Base-by-base conservation (phyloP, 2,113 vertebrate genomes). In the Macaca nemestrina region DNA sequence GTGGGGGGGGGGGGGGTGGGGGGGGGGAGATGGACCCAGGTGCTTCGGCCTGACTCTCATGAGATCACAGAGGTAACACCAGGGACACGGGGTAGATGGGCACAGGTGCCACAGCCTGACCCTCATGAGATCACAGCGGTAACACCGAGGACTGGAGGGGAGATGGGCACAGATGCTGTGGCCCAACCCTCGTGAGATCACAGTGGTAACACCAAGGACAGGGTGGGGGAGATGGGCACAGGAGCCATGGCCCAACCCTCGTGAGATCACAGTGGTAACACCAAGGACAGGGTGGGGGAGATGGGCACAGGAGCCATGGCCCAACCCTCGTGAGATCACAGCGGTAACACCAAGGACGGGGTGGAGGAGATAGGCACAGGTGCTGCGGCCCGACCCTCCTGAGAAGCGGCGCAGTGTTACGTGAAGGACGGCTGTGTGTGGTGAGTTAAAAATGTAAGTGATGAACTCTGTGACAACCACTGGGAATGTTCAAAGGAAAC, bases 261-360 rank as follows among this genome's bases (percentile, higher is more conserved):
- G 2, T 57, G 57, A 23, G 45, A 20, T 18, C 27, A 0, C 16
- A 5, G 3, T 16, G 6, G 22, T 11, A 43, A 3, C 20, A 57
- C 55, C 22, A 64, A 8, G 43, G 20, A 30, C 18, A 1, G 67
- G 14, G 0, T 18, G 57, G 22, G 22, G 22, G 3, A 13, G 20
- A 1, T 23, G 18, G 43, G 38, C 2, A 18, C 4, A 1, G 9
- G 2, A 25, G 9, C 8, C n/a, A n/a, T 0, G 8, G 1, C 8
- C 57, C 0, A 0, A 59, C 8, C 22, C 57, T 23, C 8, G 0
- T 57, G 20, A 57, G 45, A 14, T 18, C 35, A 1, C 16, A 5
- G 5, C 8, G 7, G 11, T 23, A 27, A 6, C 57, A 59, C 57
- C 23, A 64, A 18, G n/a, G 27, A 30, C 23, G 0, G 30, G 59